These are phyloP conservation scores for Lepidonotus clava DNA, from an alignment of 2,888 invertebrate species.

Conservation along the genomic window DNA sequence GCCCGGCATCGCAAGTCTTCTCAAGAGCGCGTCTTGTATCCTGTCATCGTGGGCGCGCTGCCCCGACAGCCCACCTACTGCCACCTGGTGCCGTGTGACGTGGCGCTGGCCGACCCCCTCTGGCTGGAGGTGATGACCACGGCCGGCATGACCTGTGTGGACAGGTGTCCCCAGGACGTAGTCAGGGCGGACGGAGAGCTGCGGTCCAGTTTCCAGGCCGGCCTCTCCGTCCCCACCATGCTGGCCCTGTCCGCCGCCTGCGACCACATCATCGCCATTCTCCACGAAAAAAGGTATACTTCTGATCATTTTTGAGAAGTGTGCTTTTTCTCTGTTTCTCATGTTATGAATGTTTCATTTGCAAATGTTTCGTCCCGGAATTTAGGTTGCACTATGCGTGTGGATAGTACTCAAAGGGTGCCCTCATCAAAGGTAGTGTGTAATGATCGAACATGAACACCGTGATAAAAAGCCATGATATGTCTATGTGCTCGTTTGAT, in stretches of 20 bases:
- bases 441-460: too few species aligned
- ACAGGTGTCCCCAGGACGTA: not conserved
- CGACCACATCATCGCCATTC: constrained; percentile 24
- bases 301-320: too few species aligned
- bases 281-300: not conserved
- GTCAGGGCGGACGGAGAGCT: not conserved
- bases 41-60: constrained; percentile 62
- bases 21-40: constrained; percentile 64
- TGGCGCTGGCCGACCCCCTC: constrained; percentile 64
- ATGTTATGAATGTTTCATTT: too few species aligned
- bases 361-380: too few species aligned
- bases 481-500: too few species aligned
- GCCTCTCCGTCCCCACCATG: not conserved
- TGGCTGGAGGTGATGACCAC: constrained; percentile 43
- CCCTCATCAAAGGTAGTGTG: too few species aligned
- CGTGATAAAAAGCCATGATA: too few species aligned
- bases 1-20: constrained; percentile 25
- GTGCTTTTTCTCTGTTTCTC: too few species aligned
- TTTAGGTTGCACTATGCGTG: too few species aligned
- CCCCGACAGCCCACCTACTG: constrained; percentile 57
- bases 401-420: too few species aligned
- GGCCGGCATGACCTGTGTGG: not conserved
- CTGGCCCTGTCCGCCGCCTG: constrained; percentile 30
- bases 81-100: constrained; percentile 62
- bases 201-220: too few species aligned